Base-by-base conservation (phyloP, 92 coral and sea anemone species). In the Palythoa grandis region DNA sequence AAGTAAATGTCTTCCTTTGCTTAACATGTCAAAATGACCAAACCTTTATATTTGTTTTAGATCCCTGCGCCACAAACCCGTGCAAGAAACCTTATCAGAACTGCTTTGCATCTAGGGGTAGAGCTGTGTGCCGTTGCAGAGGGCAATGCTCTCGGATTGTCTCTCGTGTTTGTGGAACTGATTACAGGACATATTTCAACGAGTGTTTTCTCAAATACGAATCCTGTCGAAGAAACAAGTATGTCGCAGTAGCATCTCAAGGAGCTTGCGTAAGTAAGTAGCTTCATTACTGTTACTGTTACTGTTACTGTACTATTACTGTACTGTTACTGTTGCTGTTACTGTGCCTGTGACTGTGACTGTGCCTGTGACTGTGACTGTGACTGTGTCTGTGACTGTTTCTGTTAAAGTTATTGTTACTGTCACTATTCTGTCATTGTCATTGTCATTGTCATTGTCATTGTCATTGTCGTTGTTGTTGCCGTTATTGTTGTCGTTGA, bases 231-330 rank as follows among this genome's bases (percentile, higher is more conserved):
- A 35, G 69, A 7, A 77, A 56, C 25, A 37, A 29, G 38, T 38
- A 52, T 1, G n/a, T 54, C 68, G 47, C 69, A 35, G 82, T 77
- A 15, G 35, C 68, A 3, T 54, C 68, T 3, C 82, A 53, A 6
- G 82, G 82, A 17, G 12, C 40, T 29, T 77, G 82, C n/a, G 70
- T 77, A 77, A 66, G 82, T 77, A 20, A 77, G 79, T n/a, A 37
- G 20, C 12, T 14, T 29, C 22, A 7, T 68, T 43, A 43, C 38
- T 35, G 11, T 13, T 54, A 43, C 20, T 16, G 22, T 43, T 7
- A 43, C 7, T 43, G 50, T 43, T 43, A 8, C 9, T 43, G 7
- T 43, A 29, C 35, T 43, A 43, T 43, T 43, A 8, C 50, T 43
- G 50, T 43, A 43, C 50, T 4, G 50, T 8, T 43, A 43, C 50